Base-by-base conservation (phyloP, 1,140 invertebrate genomes). In the Orchestia grillus region DNA sequence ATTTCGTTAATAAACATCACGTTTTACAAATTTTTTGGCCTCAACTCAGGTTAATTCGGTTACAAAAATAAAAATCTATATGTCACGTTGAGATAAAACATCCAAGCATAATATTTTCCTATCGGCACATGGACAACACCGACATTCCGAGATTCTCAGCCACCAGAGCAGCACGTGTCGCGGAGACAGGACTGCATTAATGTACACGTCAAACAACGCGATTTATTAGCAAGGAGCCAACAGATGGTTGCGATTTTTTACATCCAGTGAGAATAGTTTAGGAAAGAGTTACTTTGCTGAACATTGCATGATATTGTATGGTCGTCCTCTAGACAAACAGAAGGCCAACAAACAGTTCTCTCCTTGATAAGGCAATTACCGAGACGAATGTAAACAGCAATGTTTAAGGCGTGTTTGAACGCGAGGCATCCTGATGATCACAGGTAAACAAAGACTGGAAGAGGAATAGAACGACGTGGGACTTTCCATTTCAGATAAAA, bases 171-270 rank as follows among this genome's bases (percentile, higher is more conserved):
- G 62, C 28, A 36, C 62, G 62, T 77, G 62, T 77, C 3, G 15
- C 62, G 36, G 62, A 77, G 44, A 44, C 92, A 94, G 1, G 43
- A 44, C 44, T 44, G 44, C 44, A 94, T 94, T 94, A 94, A 94
- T 94, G 92, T 94, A 40, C 43, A 45, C 44, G 92, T 94, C 92
- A 94, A 94, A 94, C 41, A 44, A 47, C 6, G 44, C 41, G 92
- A 94, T 94, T 94, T 94, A 94, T 94, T 47, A 94, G 41, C 44
- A 47, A 94, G 92, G 28, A 94, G 92, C 44, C 92, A 94, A 94
- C 92, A 94, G 92, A 94, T 94, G 92, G 92, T 40, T 6, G 44
- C 0, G 43, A 0, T 41, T 94, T 19, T 94, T n/a, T 44, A 16
- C 44, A 90, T 19, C 15, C 6, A 44, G 44, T 40, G 92, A n/a